Conservation (phyloP, 2,888 invertebrate genomes). For the Epinotia bilunana region DNA sequence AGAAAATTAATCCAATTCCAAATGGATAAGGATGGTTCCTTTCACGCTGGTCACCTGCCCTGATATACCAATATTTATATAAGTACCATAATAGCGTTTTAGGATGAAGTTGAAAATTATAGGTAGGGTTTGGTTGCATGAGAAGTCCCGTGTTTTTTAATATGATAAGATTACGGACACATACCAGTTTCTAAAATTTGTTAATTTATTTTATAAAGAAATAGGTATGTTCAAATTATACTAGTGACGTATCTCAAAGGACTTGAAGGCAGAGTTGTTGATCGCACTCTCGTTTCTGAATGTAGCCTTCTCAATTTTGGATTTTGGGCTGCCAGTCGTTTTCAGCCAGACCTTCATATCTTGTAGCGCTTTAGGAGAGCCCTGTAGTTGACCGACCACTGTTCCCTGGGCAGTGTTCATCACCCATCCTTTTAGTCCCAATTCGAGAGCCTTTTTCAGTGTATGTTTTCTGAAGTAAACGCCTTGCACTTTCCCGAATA, state of each 20-base stretch:
- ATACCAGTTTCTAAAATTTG: not conserved
- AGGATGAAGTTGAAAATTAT: too few species aligned
- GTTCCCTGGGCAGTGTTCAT: constrained; percentile 89
- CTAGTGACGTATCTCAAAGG: constrained; percentile 80
- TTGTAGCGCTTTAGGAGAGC: constrained; percentile 80
- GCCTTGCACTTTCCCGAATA: constrained; percentile 86
- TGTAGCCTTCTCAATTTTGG: constrained; percentile 86
- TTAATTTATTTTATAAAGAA: constrained; percentile 9
- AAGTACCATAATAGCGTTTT: too few species aligned
- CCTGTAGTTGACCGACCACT: constrained; percentile 88
- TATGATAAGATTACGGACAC: not conserved
- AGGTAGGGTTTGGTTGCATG: too few species aligned
- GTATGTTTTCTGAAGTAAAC: constrained; percentile 86
- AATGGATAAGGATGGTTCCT: too few species aligned
- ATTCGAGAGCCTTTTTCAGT: constrained; percentile 84
- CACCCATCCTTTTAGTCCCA: constrained; percentile 89
- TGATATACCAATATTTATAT: too few species aligned
- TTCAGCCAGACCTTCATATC: constrained; percentile 86
- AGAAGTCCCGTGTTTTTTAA: too few species aligned
- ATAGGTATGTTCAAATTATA: not conserved
- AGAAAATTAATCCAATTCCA: too few species aligned
- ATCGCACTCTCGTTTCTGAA: constrained; percentile 86
- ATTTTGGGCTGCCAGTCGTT: constrained; percentile 87
- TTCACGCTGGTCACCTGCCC: too few species aligned
- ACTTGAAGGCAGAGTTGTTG: constrained; percentile 68